phyloP scores from a whole-genome alignment of 2,797 vertebrate genomes.

The Chaetodon trifasciatus region DNA sequence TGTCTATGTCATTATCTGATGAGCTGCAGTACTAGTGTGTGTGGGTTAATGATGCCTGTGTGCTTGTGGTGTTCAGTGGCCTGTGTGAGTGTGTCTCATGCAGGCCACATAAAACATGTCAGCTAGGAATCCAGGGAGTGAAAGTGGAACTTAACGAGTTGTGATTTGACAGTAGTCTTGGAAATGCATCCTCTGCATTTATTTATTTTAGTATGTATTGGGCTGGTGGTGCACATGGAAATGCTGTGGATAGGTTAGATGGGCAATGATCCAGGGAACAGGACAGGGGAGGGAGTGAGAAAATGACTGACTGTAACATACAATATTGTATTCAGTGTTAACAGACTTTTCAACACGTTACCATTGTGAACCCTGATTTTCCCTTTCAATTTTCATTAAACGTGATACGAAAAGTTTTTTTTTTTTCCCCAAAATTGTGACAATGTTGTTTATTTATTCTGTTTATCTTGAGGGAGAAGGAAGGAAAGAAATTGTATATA shows the following conservation, averaged over 20 bases:
- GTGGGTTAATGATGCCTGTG: neutral
- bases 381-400: neutral
- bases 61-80: neutral
- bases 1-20: neutral
- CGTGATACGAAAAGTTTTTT: neutral
- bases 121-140: neutral
- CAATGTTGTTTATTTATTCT: neutral
- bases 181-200: neutral
- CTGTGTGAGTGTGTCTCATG: neutral
- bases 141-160: neutral
- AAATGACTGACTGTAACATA: neutral
- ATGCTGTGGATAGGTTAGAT: neutral
- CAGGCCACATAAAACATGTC: slow-evolving; percentile 25
- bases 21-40: neutral
- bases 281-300: neutral
- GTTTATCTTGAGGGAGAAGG: neutral
- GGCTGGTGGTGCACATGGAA: neutral
- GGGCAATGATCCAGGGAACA: neutral
- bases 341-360: neutral
- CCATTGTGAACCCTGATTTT: neutral
- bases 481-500: slow-evolving; percentile 8
- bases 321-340: neutral
- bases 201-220: neutral
- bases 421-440: neutral
- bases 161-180: slow-evolving; percentile 1